Percentiles rank a stretch among this genome's conserved stretches.
Evolutionary conservation across 2,113 vertebrate species (phyloP).

Genomic region (Chauna torquata): DNA sequence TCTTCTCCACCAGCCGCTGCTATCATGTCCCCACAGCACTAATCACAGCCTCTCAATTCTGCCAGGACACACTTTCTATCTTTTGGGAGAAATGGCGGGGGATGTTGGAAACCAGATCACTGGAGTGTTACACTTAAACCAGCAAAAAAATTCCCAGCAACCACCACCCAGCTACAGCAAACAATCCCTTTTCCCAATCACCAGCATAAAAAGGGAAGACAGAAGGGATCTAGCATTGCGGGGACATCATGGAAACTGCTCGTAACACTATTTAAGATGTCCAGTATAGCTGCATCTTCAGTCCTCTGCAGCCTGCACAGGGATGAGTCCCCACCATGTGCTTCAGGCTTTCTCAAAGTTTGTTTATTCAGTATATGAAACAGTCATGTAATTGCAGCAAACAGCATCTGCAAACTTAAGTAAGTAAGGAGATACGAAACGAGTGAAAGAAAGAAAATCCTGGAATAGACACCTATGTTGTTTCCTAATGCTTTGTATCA

Average conservation of each 20-base stretch:
- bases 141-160: not conserved
- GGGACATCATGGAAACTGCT: not conserved
- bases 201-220: not conserved
- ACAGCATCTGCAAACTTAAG: not conserved
- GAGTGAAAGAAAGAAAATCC: not conserved
- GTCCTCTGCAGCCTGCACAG: not conserved
- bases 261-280: not conserved
- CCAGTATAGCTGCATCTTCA: not conserved
- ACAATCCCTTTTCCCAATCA: not conserved
- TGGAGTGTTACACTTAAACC: not conserved
- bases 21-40: not conserved
- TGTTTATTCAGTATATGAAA: not conserved
- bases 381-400: not conserved
- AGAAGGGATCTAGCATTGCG: not conserved
- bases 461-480: not conserved
- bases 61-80: not conserved
- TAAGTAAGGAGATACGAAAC: not conserved
- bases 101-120: not conserved
- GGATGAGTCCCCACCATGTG: not conserved
- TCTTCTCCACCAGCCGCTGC: not conserved
- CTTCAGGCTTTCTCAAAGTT: not conserved
- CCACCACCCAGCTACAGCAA: not conserved
- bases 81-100: fast-evolving
- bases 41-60: not conserved
- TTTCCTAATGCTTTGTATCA: not conserved